phyloP scores from a whole-genome alignment of 2,888 invertebrate genomes.

The Exephanes ischioxanthus region DNA sequence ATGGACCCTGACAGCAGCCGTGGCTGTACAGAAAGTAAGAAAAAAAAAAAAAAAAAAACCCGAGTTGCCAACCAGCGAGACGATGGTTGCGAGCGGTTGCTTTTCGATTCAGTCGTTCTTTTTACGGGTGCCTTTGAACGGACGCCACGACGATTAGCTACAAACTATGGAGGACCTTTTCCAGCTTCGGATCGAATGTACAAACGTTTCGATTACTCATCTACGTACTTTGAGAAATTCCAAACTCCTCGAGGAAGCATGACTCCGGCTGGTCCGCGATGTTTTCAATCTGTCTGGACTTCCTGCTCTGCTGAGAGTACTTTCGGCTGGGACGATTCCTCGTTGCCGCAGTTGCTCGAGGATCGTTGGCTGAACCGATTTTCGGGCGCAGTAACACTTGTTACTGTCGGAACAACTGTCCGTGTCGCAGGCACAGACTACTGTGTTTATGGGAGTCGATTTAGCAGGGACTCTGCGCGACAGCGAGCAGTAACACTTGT shows the following conservation, averaged over 20 bases:
- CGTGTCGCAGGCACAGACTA: conserved; percentile 92
- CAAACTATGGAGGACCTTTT: too few species aligned
- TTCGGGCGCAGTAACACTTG: conserved; percentile 91
- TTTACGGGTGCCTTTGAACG: too few species aligned
- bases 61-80: too few species aligned
- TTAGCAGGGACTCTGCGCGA: conserved; percentile 79
- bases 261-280: conserved; percentile 73
- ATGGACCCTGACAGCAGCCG: too few species aligned
- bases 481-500: conserved; percentile 94
- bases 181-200: neutral
- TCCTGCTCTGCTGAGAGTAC: conserved; percentile 78
- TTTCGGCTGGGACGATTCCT: conserved; percentile 85
- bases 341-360: conserved; percentile 86
- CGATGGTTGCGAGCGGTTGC: too few species aligned
- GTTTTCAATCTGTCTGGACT: conserved; percentile 77
- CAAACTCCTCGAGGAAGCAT: conserved; percentile 81
- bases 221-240: conserved; percentile 82
- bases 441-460: conserved; percentile 84
- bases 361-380: conserved; percentile 83
- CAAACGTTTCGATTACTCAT: neutral
- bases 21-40: too few species aligned
- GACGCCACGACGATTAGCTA: too few species aligned
- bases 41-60: too few species aligned
- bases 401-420: conserved; percentile 95
- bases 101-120: too few species aligned